Conservation (phyloP, 1,140 invertebrate genomes). For the Drosophila nikananu region DNA sequence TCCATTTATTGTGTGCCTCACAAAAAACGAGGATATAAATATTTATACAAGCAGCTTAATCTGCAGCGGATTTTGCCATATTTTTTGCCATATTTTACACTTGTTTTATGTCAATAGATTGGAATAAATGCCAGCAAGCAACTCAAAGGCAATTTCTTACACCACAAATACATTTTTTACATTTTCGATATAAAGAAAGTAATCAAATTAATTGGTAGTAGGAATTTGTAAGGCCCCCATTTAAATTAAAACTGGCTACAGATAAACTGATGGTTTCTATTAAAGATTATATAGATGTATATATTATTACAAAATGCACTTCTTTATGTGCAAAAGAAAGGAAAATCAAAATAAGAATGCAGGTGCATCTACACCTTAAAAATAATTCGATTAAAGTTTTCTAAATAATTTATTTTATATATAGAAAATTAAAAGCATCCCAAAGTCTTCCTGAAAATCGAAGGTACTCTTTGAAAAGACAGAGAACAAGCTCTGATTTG, state of each 20-base stretch:
- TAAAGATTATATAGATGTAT: not conserved
- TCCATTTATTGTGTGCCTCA: constrained; percentile 60
- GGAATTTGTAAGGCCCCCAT: not conserved
- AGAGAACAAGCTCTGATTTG: not conserved
- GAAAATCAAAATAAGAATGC: not conserved
- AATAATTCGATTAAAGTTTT: not conserved
- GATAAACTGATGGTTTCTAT: not conserved
- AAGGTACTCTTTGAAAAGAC: not conserved
- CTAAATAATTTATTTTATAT: not conserved
- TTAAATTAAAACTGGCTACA: not conserved
- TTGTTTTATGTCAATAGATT: not conserved
- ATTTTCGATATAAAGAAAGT: not conserved
- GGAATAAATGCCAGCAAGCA: not conserved
- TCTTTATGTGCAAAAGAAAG: not conserved
- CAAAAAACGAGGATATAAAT: not conserved
- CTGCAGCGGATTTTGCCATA: not conserved
- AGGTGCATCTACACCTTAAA: too few relatives aligned
- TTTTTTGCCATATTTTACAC: not conserved
- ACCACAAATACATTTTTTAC: not conserved
- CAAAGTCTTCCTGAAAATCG: not conserved
- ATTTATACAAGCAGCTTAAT: not conserved
- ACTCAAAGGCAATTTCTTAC: not conserved
- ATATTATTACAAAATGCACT: not conserved
- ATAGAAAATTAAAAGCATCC: too few relatives aligned
- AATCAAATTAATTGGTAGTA: not conserved